Conservation (phyloP, 2,888 invertebrate genomes). For the Beris morrisii region DNA sequence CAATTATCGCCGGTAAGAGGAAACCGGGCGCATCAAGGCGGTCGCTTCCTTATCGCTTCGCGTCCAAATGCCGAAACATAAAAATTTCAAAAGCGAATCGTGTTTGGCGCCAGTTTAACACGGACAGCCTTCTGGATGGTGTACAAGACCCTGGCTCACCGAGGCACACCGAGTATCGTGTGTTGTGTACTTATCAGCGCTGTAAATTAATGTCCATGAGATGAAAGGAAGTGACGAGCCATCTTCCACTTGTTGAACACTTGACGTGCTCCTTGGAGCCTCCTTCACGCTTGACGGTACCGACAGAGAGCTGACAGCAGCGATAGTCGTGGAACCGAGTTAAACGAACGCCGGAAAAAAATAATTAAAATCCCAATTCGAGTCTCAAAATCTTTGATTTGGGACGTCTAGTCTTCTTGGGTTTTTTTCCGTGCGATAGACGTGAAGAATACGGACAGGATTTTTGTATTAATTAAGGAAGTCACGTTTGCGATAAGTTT, state of each 20-base stretch:
- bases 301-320: too few relatives aligned
- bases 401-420: too few relatives aligned
- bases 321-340: too few relatives aligned
- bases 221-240: slow-evolving; percentile 29
- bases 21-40: slow-evolving; percentile 4
- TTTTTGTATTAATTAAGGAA: too few relatives aligned
- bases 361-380: too few relatives aligned
- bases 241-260: slow-evolving; percentile 30
- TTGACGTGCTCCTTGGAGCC: slow-evolving; percentile 17
- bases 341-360: too few relatives aligned
- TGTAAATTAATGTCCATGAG: slow-evolving; percentile 24
- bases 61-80: not conserved
- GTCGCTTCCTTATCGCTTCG: slow-evolving; percentile 18
- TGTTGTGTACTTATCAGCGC: slow-evolving; percentile 26
- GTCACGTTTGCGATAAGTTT: slow-evolving; percentile 11
- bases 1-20: slow-evolving; percentile 21
- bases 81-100: slow-evolving; percentile 7
- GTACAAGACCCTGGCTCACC: too few relatives aligned
- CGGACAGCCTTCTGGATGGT: slow-evolving; percentile 3
- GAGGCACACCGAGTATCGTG: slow-evolving; percentile 5
- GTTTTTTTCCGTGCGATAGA: too few relatives aligned
- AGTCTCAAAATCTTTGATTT: too few relatives aligned
- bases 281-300: slow-evolving; percentile 19
- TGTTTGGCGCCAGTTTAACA: slow-evolving; percentile 27
- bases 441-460: too few relatives aligned